phyloP scores from a whole-genome alignment of 2,888 invertebrate genomes.

The Drosophila flavopinicola region DNA sequence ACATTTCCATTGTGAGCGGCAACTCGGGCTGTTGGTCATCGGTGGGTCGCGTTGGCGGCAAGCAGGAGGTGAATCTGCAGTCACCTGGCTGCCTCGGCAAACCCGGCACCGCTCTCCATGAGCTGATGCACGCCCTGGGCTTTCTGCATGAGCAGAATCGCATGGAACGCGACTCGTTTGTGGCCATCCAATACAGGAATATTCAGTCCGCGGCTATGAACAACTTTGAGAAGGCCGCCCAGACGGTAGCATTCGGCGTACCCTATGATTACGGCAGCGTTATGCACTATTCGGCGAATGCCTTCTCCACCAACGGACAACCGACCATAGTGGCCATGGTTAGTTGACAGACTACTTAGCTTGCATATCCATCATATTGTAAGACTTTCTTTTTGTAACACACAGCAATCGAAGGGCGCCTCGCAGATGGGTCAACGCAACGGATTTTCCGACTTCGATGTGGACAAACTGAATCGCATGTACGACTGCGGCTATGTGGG shows the following conservation, averaged over 20 bases:
- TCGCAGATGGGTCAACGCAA: conserved; percentile 89
- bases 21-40: conserved; percentile 93
- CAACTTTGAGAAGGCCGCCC: conserved; percentile 89
- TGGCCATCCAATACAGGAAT: conserved; percentile 88
- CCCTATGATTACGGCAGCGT: conserved; percentile 92
- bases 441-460: conserved; percentile 89
- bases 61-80: conserved; percentile 89
- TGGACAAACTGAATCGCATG: conserved; percentile 90
- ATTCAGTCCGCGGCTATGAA: conserved; percentile 87
- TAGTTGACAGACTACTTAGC: conserved; percentile 15
- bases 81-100: conserved; percentile 89
- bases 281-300: conserved; percentile 92
- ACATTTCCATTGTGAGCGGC: conserved; percentile 88
- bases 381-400: neutral
- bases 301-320: conserved; percentile 89
- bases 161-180: conserved; percentile 89
- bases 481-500: conserved; percentile 86
- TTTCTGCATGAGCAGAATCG: conserved; percentile 94
- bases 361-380: neutral
- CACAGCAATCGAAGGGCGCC: conserved; percentile 75
- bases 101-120: conserved; percentile 90
- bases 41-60: conserved; percentile 89
- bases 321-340: conserved; percentile 91
- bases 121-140: conserved; percentile 91
- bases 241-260: conserved; percentile 88